Evolutionary conservation across 2,797 vertebrate species (phyloP), one percentile per base, ranked within the genome.

Genomic region (Peromyscus melanophrys): DNA sequence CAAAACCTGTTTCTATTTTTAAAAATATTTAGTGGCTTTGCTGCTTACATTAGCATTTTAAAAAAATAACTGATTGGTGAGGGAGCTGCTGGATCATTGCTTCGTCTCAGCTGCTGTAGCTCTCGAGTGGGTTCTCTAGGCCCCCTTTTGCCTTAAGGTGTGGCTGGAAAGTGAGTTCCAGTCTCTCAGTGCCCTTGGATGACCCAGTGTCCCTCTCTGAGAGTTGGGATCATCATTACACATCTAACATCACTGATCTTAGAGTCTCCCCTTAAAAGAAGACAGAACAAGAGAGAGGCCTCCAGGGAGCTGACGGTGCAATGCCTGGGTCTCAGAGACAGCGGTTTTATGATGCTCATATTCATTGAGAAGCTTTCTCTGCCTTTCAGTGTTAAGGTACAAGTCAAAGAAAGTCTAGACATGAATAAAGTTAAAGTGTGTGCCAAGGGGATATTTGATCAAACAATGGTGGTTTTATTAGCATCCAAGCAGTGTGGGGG

Each of bases 21-120:
- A 13, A 88, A 87, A 31, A 31, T 94, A 71, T 37, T 95, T 91
- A 82, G 63, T 61, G 19, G 92, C 34, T 78, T 91, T 96, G 34
- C 52, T 88, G 57, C 40, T 97, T 95, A 78, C 61, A 27, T 31
- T 84, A 40, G 34, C 71, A n/a, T 29, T 77, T 73, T 61, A 69
- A 29, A 67, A 67, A 67, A 65, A 31, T 86, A 86, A 65, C 13
- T 25, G 71, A 34, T 77, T 81, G 76, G 82, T 59, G 78, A 95
- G 73, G 31, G 34, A 21, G 14, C 49, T 81, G 8, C 55, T 84
- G 23, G 17, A n/a, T 90, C 94, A 52, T 89, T 80, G 37, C 75
- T 94, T 13, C 46, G 63, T 76, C 81, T 55, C 88, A 34, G 63
- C 59, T 63, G 34, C 71, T 93, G 16, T 81, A 29, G 67, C 11